phyloP scores from a whole-genome alignment of 2,888 invertebrate genomes.

The Himalopsyche tibetana region DNA sequence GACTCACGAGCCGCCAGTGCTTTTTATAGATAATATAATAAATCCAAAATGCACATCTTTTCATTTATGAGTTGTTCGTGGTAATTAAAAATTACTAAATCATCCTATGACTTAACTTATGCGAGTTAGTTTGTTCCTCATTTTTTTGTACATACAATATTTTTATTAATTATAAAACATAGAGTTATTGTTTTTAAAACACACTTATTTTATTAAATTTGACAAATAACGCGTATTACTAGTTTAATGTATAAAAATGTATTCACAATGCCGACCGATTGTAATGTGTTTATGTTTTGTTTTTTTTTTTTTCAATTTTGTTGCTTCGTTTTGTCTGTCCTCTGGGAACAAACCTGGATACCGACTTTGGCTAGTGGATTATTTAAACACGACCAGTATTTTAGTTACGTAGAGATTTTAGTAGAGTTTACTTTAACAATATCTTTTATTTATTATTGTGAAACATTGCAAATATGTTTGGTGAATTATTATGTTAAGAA shows the following conservation, averaged over 20 bases:
- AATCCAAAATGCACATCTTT: conserved; percentile 50
- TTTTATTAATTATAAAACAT: conserved; percentile 42
- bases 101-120: conserved; percentile 62
- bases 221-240: conserved; percentile 63
- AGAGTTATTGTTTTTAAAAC: conserved; percentile 49
- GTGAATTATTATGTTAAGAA: no score
- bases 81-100: conserved; percentile 57
- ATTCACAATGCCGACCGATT: conserved; percentile 3
- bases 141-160: conserved; percentile 58
- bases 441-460: no score
- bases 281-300: neutral
- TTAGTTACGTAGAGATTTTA: no score
- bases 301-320: conserved; percentile 22
- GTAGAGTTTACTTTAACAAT: no score
- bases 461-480: no score
- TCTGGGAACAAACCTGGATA: conserved; percentile 53
- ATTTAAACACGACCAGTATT: no score
- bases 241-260: conserved; percentile 55
- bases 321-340: conserved; percentile 35
- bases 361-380: neutral
- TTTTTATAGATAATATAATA: conserved; percentile 35
- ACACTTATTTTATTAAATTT: conserved; percentile 56
- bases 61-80: conserved; percentile 48
- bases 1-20: conserved; percentile 37
- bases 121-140: conserved; percentile 64